phyloP scores from a whole-genome alignment of 2,888 invertebrate species.

The Spodoptera littoralis region DNA sequence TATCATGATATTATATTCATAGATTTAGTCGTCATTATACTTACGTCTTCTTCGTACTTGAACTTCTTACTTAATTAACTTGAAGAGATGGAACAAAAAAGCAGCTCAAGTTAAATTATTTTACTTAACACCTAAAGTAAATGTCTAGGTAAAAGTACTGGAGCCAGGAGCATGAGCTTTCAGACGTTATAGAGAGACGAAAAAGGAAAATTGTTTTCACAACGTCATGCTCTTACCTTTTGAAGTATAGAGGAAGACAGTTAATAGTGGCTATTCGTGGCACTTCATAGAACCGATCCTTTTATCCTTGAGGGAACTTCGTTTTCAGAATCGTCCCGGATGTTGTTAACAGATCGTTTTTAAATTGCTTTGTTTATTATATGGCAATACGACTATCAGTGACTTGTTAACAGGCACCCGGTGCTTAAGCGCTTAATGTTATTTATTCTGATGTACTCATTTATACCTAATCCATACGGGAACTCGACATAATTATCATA shows the following conservation, averaged over 20 bases:
- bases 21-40: no score
- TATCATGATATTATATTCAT: neutral
- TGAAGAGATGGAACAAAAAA: slow-evolving; percentile 3
- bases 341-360: slow-evolving; percentile 16
- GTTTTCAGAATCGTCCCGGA: slow-evolving; percentile 39
- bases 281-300: slow-evolving; percentile 46
- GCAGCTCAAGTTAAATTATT: slow-evolving; percentile 19
- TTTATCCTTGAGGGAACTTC: slow-evolving; percentile 37
- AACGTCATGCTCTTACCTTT: slow-evolving; percentile 42
- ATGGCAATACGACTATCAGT: neutral
- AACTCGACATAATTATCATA: no score
- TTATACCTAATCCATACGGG: no score
- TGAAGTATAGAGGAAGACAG: slow-evolving; percentile 43
- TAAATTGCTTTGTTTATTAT: slow-evolving; percentile 28
- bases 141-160: slow-evolving; percentile 20
- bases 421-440: neutral
- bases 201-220: slow-evolving; percentile 43
- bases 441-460: no score
- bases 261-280: slow-evolving; percentile 41
- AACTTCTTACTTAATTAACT: no score
- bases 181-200: slow-evolving; percentile 32
- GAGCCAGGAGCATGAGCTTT: slow-evolving; percentile 26
- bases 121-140: slow-evolving; percentile 28
- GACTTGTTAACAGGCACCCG: neutral
- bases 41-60: no score